Conservation (phyloP, 2,888 invertebrate species). For the Cecidostiba fungosa region DNA sequence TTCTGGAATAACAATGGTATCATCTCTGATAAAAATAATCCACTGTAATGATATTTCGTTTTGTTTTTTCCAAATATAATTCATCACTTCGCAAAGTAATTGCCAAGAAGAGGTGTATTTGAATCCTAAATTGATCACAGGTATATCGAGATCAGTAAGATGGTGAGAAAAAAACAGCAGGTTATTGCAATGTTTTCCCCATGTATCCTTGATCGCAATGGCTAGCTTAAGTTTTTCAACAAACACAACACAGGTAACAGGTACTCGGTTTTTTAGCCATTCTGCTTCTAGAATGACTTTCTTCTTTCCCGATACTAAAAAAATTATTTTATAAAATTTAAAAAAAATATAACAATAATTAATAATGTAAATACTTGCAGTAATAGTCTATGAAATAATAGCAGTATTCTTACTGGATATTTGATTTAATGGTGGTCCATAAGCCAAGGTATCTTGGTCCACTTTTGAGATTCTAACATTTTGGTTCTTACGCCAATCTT, state of each 20-base stretch:
- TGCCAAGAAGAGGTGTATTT: constrained; percentile 80
- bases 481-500: constrained; percentile 70
- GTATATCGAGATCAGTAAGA: constrained; percentile 67
- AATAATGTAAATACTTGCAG: background rate
- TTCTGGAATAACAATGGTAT: constrained; percentile 82
- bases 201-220: constrained; percentile 78
- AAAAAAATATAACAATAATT: background rate
- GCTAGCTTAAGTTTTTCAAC: constrained; percentile 79
- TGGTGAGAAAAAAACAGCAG: constrained; percentile 75
- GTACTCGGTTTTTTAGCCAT: constrained; percentile 75
- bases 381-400: background rate
- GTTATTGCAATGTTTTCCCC: constrained; percentile 79
- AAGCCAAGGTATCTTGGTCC: constrained; percentile 70
- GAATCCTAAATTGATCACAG: constrained; percentile 71
- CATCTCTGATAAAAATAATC: constrained; percentile 82
- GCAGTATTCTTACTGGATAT: constrained; percentile 27
- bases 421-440: constrained; percentile 64
- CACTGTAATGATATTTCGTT: constrained; percentile 77
- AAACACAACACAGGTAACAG: constrained; percentile 81
- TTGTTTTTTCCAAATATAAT: constrained; percentile 73
- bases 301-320: constrained; percentile 19
- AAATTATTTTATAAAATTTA: background rate
- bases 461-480: constrained; percentile 63
- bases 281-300: constrained; percentile 70
- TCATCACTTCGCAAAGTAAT: constrained; percentile 79